Conservation (phyloP, 2,113 vertebrate species). For the Chaenocephalus aceratus region DNA sequence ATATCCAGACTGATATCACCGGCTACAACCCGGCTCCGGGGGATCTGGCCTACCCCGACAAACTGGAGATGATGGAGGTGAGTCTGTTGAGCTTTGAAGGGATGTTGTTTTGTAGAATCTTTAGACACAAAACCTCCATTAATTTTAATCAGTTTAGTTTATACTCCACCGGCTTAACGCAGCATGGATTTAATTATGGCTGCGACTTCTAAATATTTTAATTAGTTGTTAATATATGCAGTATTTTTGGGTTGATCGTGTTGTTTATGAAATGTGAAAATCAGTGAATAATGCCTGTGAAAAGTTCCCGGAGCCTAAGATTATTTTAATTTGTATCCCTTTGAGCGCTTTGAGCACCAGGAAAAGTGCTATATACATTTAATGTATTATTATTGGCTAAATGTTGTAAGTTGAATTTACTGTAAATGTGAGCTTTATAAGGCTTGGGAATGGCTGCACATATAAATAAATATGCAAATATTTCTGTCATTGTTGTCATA, state of each 20-base stretch:
- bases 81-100: neutral
- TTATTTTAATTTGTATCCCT: too few species aligned
- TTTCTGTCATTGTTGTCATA: too few species aligned
- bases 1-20: constrained; percentile 96
- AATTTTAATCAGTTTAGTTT: neutral
- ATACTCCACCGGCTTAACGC: neutral
- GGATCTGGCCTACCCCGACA: constrained; percentile 96
- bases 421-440: too few species aligned
- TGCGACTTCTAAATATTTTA: neutral
- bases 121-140: neutral
- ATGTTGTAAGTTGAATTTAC: too few species aligned
- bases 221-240: neutral
- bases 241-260: neutral
- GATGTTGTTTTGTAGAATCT: neutral
- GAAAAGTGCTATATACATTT: too few species aligned
- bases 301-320: too few species aligned
- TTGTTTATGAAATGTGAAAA: neutral
- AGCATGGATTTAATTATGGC: neutral
- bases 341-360: too few species aligned
- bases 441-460: too few species aligned
- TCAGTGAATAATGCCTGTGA: too few species aligned
- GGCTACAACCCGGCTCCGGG: constrained; percentile 97
- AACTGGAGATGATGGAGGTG: constrained; percentile 99
- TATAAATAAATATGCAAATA: too few species aligned
- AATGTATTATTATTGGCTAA: too few species aligned